A percentile compares a stretch with the other conserved stretches of the same genome.
These are phyloP conservation scores for Rhopalosiphum padi DNA, from an alignment of 1,140 invertebrate genomes.

Conservation along the genomic window DNA sequence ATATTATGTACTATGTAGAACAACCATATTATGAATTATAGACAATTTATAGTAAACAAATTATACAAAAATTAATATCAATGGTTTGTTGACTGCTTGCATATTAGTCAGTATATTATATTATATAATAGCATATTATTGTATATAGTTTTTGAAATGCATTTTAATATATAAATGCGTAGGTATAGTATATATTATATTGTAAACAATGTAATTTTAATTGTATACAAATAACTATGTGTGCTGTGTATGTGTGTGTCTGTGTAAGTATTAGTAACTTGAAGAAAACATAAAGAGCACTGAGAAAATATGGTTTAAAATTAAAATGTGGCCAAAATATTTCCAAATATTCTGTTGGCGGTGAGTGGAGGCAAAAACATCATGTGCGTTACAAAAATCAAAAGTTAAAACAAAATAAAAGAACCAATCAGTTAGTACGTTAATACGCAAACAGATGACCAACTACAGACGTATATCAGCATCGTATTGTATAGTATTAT, in stretches of 20 bases:
- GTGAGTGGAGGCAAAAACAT: too few species aligned
- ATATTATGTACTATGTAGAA: not conserved
- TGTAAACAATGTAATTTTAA: not conserved
- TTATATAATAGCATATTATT: not conserved
- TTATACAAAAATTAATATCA: not conserved
- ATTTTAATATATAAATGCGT: not conserved
- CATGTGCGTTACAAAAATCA: too few species aligned
- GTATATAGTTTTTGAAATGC: not conserved
- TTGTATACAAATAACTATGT: not conserved
- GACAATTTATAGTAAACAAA: not conserved
- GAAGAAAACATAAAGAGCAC: not conserved
- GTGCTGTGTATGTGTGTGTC: not conserved
- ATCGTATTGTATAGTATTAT: not conserved
- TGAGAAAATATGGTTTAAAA: not conserved
- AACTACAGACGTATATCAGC: not conserved
- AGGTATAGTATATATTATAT: not conserved
- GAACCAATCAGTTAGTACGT: too few species aligned
- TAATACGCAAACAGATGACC: not conserved
- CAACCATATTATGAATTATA: not conserved
- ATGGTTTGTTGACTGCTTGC: not conserved
- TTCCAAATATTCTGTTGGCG: too few species aligned
- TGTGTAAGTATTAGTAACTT: not conserved
- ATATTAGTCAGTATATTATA: too few species aligned
- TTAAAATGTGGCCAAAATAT: not conserved
- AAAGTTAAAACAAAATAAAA: too few species aligned